Evolutionary conservation across 2,113 vertebrate genomes (phyloP).

Genomic region (Oryzias woworae): DNA sequence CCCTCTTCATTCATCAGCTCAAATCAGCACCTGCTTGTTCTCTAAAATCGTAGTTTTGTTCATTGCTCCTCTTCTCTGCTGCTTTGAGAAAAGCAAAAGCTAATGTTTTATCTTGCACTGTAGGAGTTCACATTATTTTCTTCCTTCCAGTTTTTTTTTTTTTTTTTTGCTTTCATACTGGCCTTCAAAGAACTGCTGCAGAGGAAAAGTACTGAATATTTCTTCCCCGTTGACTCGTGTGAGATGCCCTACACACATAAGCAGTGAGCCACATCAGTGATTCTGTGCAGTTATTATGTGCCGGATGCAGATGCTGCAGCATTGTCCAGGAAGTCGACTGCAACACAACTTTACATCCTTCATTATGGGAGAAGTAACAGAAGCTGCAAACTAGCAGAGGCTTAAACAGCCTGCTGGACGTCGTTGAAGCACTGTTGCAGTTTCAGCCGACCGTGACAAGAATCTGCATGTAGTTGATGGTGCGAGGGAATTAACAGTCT

Average conservation of each 20-base stretch:
- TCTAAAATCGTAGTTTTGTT: slow-evolving; percentile 5
- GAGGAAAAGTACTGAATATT: slow-evolving; percentile 27
- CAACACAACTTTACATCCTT: slow-evolving; percentile 20
- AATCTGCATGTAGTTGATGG: slow-evolving; percentile 22
- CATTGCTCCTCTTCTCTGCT: neutral
- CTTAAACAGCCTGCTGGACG: slow-evolving; percentile 44
- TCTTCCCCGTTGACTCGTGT: slow-evolving; percentile 53
- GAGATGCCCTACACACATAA: slow-evolving; percentile 36
- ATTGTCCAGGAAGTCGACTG: slow-evolving; percentile 12
- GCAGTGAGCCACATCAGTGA: slow-evolving; percentile 57
- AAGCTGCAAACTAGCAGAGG: slow-evolving; percentile 13
- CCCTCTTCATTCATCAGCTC: slow-evolving; percentile 3
- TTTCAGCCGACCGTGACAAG: slow-evolving; percentile 36
- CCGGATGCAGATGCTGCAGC: slow-evolving; percentile 35
- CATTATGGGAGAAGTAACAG: slow-evolving; percentile 27
- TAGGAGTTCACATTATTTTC: neutral
- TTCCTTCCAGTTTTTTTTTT: slow-evolving; percentile 1
- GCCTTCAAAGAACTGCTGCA: slow-evolving; percentile 49
- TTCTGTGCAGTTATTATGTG: slow-evolving; percentile 29
- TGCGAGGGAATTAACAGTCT: slow-evolving; percentile 19
- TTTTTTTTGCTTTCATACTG: slow-evolving; percentile 24
- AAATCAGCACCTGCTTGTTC: neutral
- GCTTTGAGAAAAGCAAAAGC: neutral
- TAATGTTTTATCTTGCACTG: neutral
- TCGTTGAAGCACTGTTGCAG: slow-evolving; percentile 51